phyloP scores from a whole-genome alignment of 2,797 vertebrate genomes.

The Dallia pectoralis region DNA sequence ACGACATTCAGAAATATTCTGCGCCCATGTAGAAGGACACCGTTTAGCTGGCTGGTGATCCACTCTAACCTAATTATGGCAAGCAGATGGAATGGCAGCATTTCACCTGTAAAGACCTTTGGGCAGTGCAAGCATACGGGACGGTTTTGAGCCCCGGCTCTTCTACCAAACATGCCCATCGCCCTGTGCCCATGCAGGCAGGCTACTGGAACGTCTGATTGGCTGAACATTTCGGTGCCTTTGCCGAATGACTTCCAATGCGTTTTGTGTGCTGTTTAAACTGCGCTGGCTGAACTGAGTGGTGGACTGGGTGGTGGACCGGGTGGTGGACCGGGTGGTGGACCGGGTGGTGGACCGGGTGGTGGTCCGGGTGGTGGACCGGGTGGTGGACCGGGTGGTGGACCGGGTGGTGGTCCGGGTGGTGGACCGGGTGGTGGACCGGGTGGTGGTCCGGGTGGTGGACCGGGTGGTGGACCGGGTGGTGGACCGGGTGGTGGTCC shows the following conservation, averaged over 20 bases:
- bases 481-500: too few species aligned
- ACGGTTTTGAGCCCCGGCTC: constrained; percentile 12
- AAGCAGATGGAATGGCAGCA: background rate
- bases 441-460: too few species aligned
- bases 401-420: too few species aligned
- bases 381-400: too few species aligned
- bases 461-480: too few species aligned
- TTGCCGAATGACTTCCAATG: constrained; percentile 39
- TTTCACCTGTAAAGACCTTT: background rate
- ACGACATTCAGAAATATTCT: background rate
- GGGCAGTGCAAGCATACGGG: background rate
- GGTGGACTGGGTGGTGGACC: too few species aligned
- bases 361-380: too few species aligned
- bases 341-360: too few species aligned
- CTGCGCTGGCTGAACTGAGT: constrained; percentile 44
- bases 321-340: too few species aligned
- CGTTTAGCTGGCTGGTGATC: constrained; percentile 42
- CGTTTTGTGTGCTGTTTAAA: constrained; percentile 42
- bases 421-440: too few species aligned
- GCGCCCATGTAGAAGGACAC: constrained; percentile 3
- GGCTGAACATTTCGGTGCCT: constrained; percentile 33
- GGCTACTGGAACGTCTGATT: constrained; percentile 18
- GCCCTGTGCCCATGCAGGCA: constrained; percentile 15
- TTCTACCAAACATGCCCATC: constrained; percentile 19
- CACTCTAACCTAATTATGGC: too few species aligned